These are phyloP conservation scores for Polydrusus pterygomalis DNA, from an alignment of 2,888 invertebrate species.

Conservation along the genomic window DNA sequence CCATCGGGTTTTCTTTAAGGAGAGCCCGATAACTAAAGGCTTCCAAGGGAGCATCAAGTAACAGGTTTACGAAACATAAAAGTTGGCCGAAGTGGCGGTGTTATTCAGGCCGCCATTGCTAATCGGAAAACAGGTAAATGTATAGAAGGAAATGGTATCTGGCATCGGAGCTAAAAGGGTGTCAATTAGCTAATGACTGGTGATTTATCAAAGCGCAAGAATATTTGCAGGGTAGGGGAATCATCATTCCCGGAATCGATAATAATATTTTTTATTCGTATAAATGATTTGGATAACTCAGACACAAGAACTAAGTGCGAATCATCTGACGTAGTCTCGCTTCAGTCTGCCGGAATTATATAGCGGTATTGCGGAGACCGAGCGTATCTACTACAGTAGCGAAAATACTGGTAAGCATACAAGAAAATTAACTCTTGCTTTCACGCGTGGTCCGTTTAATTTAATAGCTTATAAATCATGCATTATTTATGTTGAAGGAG, in stretches of 20 bases:
- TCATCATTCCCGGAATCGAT: background rate
- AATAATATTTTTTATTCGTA: too few relatives aligned
- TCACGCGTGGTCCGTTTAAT: background rate
- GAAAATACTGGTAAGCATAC: too few relatives aligned
- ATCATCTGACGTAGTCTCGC: too few relatives aligned
- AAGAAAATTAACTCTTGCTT: too few relatives aligned
- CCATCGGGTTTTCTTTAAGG: background rate
- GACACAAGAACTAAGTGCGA: too few relatives aligned
- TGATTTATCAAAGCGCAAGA: constrained; percentile 18
- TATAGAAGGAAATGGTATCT: background rate
- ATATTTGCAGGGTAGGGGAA: background rate
- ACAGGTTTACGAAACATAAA: constrained; percentile 26
- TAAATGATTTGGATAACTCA: too few relatives aligned
- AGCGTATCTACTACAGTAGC: too few relatives aligned
- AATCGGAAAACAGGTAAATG: constrained; percentile 17
- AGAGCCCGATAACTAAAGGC: constrained; percentile 10
- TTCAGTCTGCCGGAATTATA: too few relatives aligned
- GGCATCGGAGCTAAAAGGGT: constrained; percentile 9
- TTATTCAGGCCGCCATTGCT: constrained; percentile 9
- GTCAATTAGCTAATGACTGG: constrained; percentile 18
- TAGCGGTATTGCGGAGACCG: too few relatives aligned
- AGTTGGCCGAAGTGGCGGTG: background rate
- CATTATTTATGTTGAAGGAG: background rate
- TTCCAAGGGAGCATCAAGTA: constrained; percentile 13
- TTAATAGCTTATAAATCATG: background rate